Evolutionary conservation across 2,113 vertebrate genomes (phyloP).

Genomic region (Diadophis punctatus): DNA sequence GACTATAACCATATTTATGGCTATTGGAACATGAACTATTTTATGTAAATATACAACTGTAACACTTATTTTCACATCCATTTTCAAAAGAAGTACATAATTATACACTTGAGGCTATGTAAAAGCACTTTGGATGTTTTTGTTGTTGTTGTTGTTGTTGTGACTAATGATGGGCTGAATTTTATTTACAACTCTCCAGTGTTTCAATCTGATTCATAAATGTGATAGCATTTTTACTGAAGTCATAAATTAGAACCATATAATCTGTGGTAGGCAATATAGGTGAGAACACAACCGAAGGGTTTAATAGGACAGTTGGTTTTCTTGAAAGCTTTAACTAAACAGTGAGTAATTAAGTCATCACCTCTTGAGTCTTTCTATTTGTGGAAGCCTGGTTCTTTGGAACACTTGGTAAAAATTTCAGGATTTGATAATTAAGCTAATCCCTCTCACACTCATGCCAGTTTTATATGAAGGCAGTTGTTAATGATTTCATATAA

Average conservation of each 20-base stretch:
- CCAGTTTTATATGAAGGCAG: conserved; percentile 11
- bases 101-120: not conserved
- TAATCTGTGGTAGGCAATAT: not conserved
- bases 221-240: not conserved
- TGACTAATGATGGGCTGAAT: not conserved
- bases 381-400: conserved; percentile 32
- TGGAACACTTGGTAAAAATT: conserved; percentile 23
- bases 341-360: conserved; percentile 27
- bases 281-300: conserved; percentile 9
- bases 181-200: not conserved
- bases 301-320: conserved; percentile 22
- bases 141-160: not conserved
- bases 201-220: not conserved
- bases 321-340: conserved; percentile 40
- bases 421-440: conserved; percentile 35
- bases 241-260: not conserved
- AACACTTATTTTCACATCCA: not conserved
- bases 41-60: not conserved
- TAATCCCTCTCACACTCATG: conserved; percentile 40
- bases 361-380: conserved; percentile 13
- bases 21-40: not conserved
- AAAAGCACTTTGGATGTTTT: not conserved
- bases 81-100: not conserved
- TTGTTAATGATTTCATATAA: not conserved
- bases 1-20: not conserved